Evolutionary conservation across 2,113 vertebrate species (phyloP), one percentile per base, ranked within the genome.

Genomic region (rat (Rattus norvegicus)): DNA sequence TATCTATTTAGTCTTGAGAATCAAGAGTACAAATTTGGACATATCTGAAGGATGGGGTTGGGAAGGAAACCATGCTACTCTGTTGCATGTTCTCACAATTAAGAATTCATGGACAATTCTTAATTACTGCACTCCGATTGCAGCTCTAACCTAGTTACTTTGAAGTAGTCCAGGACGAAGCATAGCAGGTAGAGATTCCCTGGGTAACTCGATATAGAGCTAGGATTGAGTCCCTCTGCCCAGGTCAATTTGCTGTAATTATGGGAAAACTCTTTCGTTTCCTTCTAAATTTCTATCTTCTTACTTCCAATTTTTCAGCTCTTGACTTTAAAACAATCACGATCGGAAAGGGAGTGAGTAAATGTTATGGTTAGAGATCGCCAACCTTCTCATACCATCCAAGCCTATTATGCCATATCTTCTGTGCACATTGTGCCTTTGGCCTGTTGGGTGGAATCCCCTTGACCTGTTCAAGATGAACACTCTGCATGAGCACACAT

Each of bases 31-130:
- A 93, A 56, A 86, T 89, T 49, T 76, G 61, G 88, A 56, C 12
- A 4, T 28, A 70, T 84, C 1, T 22, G 5, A 20, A 56, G 22
- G 11, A 61, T 2, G 16, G 0, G 0, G 12, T 1, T 10, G n/a
- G 20, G 7, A 17, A 0, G 1, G 17, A 39, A 85, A 80, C 6
- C 7, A 61, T 39, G 39, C 2, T 88, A 43, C 26, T 63, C 91
- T 93, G 63, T 89, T 47, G 59, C 30, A 83, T 59, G 54, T 72
- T 72, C 4, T 79, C 92, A 52, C 63, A 90, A 30, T 89, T 87
- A 90, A 76, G 13, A 79, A 67, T 49, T 77, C 26, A 30, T 14
- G 9, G 19, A 26, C 63, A n/a, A 26, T 22, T 86, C 20, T 88
- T 30, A 70, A 5, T 86, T 76, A n/a, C 22, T 24, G 33, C 47